phyloP scores from a whole-genome alignment of 2,888 invertebrate species.

The Sclerodermus sp. region DNA sequence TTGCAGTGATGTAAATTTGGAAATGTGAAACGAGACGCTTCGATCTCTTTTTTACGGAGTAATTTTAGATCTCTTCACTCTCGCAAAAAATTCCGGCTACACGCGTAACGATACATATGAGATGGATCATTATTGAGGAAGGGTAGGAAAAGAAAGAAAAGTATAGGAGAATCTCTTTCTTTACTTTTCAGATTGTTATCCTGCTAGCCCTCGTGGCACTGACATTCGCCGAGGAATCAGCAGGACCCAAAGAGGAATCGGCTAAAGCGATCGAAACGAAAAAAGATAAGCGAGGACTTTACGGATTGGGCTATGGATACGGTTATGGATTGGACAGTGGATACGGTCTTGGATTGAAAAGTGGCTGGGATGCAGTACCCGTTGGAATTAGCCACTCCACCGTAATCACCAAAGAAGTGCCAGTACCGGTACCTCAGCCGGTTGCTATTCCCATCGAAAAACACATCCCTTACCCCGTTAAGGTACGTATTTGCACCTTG shows the following conservation, averaged over 20 bases:
- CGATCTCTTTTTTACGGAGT: too few relatives aligned
- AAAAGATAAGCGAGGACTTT: constrained; percentile 43
- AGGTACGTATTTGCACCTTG: constrained; percentile 43
- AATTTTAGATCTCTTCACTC: too few relatives aligned
- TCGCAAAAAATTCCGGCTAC: too few relatives aligned
- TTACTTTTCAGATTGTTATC: constrained; percentile 47
- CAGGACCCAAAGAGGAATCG: too few relatives aligned
- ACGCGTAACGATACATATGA: too few relatives aligned
- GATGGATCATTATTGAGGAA: too few relatives aligned
- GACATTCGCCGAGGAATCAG: constrained; percentile 47
- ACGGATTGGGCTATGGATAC: constrained; percentile 40
- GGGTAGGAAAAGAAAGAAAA: not conserved
- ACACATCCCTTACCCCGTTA: constrained; percentile 58
- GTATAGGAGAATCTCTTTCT: not conserved
- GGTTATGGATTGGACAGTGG: constrained; percentile 9
- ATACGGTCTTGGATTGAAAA: not conserved
- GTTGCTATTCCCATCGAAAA: constrained; percentile 60
- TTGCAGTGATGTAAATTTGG: too few relatives aligned
- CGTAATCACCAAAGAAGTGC: constrained; percentile 59
- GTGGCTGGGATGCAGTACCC: constrained; percentile 5
- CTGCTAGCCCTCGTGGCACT: constrained; percentile 51
- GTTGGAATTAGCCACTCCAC: constrained; percentile 41
- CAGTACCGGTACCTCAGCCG: constrained; percentile 61
- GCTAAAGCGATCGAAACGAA: constrained; percentile 29
- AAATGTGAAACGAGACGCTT: too few relatives aligned